Evolutionary conservation across 2,888 invertebrate genomes (phyloP).

Genomic region (Cylindroiulus punctatus): DNA sequence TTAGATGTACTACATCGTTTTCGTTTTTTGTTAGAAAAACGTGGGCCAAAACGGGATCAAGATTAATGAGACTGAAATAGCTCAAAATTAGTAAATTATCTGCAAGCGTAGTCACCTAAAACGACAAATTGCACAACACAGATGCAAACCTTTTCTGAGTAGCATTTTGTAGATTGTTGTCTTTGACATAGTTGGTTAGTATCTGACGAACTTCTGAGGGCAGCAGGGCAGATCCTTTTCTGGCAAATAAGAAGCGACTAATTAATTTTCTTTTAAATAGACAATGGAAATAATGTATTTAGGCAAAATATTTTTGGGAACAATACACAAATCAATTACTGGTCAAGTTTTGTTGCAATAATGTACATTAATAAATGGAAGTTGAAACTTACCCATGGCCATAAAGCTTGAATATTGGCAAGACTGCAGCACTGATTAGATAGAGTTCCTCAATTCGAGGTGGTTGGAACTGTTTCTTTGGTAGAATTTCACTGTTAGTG

Average conservation of each 20-base stretch:
- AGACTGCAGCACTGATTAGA: slow-evolving; percentile 75
- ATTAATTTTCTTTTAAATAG: not conserved
- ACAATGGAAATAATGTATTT: not conserved
- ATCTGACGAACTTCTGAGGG: slow-evolving; percentile 74
- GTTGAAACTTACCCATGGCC: slow-evolving; percentile 68
- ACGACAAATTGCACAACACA: slow-evolving; percentile 52
- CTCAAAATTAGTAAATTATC: slow-evolving; percentile 44
- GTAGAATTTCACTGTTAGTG: slow-evolving; percentile 49
- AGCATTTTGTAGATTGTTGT: slow-evolving; percentile 71
- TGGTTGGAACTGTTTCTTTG: slow-evolving; percentile 65
- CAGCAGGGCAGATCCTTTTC: slow-evolving; percentile 64
- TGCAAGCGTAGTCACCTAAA: no score
- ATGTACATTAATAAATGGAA: no score
- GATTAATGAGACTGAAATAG: slow-evolving; percentile 69
- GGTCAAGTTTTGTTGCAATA: no score
- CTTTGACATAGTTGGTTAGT: slow-evolving; percentile 78
- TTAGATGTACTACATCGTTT: slow-evolving; percentile 65
- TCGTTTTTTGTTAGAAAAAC: slow-evolving; percentile 66
- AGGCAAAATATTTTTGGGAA: no score
- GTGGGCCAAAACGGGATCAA: slow-evolving; percentile 70
- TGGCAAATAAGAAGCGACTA: slow-evolving; percentile 59
- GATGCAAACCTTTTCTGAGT: slow-evolving; percentile 63
- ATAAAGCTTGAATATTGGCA: slow-evolving; percentile 73
- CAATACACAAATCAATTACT: no score
- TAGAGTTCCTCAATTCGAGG: slow-evolving; percentile 75